Evolutionary conservation across 1,140 invertebrate species (phyloP), one percentile per base, ranked within the genome.

Genomic region (Drosophila lacertosa): DNA sequence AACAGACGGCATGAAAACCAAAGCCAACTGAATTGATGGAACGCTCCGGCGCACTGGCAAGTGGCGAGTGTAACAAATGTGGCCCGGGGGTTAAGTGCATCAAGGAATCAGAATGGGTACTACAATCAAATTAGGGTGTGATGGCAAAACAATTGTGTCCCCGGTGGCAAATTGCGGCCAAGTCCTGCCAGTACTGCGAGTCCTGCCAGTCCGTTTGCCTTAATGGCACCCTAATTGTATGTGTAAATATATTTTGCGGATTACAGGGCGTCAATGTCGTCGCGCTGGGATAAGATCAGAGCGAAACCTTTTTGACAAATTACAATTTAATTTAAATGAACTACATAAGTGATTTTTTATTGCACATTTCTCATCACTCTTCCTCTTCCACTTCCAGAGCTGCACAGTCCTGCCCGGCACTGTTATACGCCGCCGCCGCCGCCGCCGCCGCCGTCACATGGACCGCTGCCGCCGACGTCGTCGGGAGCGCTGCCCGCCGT

Each of bases 121-220:
- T 86, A 91, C 86, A 89, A 90, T 90, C 79, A 90, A 91, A 91
- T 91, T 91, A 91, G 90, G 90, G 90, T 91, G 90, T 91, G 90
- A 91, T 91, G 86, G 83, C 76, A 73, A 91, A 90, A 90, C 89
- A 91, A 91, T 91, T 89, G 86, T 90, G 33, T 29, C 82, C 90
- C 90, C 83, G 63, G 75, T 76, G 82, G 77, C 71, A 89, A 89
- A 89, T 89, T 57, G 72, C 68, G 13, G 35, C 35, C 35, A 15
- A n/a, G 11, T 5, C 37, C 5, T 16, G 37, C 37, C 16, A 5
- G 0, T 7, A 15, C 22, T 33, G 58, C 60, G 62, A 57, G 47
- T 33, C 62, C 55, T 54, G 55, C 60, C 57, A 24, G 11, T 10
- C 48, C 73, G 70, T 54, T 50, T 71, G 84, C 58, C 75, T 73